These are phyloP conservation scores for Lanius collurio DNA, from an alignment of 2,113 vertebrate species.

Conservation along the genomic window DNA sequence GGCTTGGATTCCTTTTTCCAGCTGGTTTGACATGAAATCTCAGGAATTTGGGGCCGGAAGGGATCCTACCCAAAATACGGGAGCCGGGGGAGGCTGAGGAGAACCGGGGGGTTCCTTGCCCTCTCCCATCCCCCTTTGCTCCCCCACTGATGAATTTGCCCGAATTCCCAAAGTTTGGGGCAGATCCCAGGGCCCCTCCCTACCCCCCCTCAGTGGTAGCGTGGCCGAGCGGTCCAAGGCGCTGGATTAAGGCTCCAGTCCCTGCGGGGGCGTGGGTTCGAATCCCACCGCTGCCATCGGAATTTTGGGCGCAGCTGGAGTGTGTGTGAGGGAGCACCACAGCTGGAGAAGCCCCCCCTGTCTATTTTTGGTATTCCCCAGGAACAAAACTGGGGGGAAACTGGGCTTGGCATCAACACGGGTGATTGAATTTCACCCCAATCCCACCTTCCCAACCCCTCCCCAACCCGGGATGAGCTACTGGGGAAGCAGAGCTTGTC, in stretches of 20 bases:
- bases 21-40: neutral
- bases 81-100: neutral
- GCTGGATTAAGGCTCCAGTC: slow-evolving; percentile 88
- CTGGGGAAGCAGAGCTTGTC: neutral
- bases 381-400: neutral
- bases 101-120: neutral
- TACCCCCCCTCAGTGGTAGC: slow-evolving; percentile 47
- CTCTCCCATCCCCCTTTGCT: too few relatives aligned
- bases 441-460: neutral
- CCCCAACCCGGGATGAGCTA: neutral
- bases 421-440: neutral
- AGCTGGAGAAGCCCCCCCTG: too few relatives aligned
- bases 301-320: neutral
- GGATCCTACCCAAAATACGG: neutral
- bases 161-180: neutral
- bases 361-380: neutral
- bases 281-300: slow-evolving; percentile 83
- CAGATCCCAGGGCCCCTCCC: neutral
- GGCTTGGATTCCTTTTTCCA: neutral
- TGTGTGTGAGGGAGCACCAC: neutral
- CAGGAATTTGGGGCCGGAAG: neutral
- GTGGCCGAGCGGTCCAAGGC: slow-evolving; percentile 87
- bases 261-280: slow-evolving; percentile 86
- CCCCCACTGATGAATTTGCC: too few relatives aligned
- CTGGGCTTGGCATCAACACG: neutral